Percentiles rank a stretch among this genome's conserved stretches.
These are phyloP conservation scores for Gymnoscopelus microlampas DNA, from an alignment of 2,797 vertebrate genomes.

Conservation along the genomic window DNA sequence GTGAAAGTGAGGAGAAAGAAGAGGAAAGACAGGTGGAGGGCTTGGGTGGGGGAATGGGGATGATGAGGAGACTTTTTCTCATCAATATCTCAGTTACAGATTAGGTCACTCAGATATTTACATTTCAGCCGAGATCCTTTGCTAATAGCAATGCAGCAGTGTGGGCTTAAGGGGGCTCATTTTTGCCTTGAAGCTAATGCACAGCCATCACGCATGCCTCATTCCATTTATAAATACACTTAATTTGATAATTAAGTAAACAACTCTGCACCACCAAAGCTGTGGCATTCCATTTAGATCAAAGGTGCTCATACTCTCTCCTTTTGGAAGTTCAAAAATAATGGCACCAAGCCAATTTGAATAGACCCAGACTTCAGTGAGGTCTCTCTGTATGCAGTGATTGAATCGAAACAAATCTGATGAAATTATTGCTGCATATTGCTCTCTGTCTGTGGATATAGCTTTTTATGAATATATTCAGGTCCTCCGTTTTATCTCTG, in stretches of 20 bases:
- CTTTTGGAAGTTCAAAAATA: slow-evolving; percentile 48
- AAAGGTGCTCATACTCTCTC: slow-evolving; percentile 47
- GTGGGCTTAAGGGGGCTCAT: slow-evolving; percentile 37
- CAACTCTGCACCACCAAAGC: slow-evolving; percentile 49
- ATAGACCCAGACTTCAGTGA: slow-evolving; percentile 53
- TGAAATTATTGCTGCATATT: slow-evolving; percentile 56
- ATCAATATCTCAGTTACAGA: slow-evolving; percentile 51
- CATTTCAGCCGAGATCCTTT: slow-evolving; percentile 53
- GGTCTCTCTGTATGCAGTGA: slow-evolving; percentile 43
- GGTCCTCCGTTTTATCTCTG: slow-evolving; percentile 33
- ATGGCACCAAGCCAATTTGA: slow-evolving; percentile 59
- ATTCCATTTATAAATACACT: slow-evolving; percentile 42
- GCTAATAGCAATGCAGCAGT: slow-evolving; percentile 43
- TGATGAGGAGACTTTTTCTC: neutral
- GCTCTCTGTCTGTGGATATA: slow-evolving; percentile 40
- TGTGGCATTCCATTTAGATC: slow-evolving; percentile 55
- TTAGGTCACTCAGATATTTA: slow-evolving; percentile 68
- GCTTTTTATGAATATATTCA: slow-evolving; percentile 30
- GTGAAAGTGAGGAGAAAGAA: too few relatives aligned
- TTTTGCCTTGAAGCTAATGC: slow-evolving; percentile 46
- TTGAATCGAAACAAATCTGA: slow-evolving; percentile 43
- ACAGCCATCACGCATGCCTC: slow-evolving; percentile 38
- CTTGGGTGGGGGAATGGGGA: neutral
- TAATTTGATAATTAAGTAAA: slow-evolving; percentile 69
- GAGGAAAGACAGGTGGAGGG: neutral